phyloP scores from a whole-genome alignment of 2,797 vertebrate species.

The Forpus xanthops region DNA sequence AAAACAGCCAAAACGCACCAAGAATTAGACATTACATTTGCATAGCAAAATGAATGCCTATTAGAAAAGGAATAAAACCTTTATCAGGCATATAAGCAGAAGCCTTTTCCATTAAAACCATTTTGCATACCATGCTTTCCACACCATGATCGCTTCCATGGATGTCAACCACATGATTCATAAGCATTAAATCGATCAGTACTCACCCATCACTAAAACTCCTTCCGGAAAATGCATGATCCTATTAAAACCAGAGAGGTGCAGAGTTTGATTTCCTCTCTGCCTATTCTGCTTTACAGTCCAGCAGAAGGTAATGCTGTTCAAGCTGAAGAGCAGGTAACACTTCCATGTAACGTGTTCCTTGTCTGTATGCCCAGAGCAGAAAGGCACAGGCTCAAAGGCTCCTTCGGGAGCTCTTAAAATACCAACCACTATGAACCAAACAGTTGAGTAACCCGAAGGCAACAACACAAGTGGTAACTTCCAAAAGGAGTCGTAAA shows the following conservation, averaged over 20 bases:
- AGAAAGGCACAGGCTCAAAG: neutral
- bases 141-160: neutral
- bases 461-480: neutral
- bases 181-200: neutral
- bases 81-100: neutral
- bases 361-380: neutral
- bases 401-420: neutral
- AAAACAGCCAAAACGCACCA: neutral
- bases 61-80: neutral
- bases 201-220: conserved; percentile 46
- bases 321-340: neutral
- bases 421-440: neutral
- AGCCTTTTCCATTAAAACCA: neutral
- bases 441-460: neutral
- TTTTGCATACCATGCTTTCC: neutral
- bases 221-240: conserved; percentile 17
- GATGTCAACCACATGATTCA: neutral
- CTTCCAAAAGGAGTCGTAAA: neutral
- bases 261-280: neutral
- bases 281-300: neutral
- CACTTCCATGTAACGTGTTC: neutral
- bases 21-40: neutral
- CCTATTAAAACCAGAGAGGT: neutral
- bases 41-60: neutral
- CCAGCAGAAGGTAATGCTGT: neutral